A percentile compares a stretch with the other conserved stretches of the same genome.
Conservation (phyloP, 2,797 vertebrate species). For the Myotis daubentonii region DNA sequence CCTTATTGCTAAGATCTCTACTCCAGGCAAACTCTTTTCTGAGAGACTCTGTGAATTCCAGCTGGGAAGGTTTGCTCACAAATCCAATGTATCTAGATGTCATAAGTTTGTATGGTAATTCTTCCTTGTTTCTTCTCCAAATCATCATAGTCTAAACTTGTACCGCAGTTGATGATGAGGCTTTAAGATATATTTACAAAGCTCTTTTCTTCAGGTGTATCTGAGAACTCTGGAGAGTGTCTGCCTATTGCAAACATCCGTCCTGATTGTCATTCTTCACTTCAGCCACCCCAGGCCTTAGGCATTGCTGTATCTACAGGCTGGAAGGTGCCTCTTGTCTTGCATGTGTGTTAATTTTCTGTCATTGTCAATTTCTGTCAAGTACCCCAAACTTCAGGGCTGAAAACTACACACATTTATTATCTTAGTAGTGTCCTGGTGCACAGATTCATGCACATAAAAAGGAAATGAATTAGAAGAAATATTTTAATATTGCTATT, state of each 20-base stretch:
- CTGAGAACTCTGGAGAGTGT: not conserved
- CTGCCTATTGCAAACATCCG: not conserved
- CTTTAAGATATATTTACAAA: not conserved
- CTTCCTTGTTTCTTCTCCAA: not conserved
- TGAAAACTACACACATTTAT: not conserved
- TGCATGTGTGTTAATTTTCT: not conserved
- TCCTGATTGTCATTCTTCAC: not conserved
- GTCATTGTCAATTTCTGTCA: not conserved
- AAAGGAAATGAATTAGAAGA: too few relatives aligned
- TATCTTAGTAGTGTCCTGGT: not conserved
- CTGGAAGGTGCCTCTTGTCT: not conserved
- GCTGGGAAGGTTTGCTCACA: not conserved
- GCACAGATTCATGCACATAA: too few relatives aligned
- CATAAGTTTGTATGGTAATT: not conserved
- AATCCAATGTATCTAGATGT: not conserved
- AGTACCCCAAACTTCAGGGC: not conserved
- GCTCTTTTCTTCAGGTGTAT: not conserved
- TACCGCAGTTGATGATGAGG: not conserved
- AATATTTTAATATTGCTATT: too few relatives aligned
- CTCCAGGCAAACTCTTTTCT: not conserved
- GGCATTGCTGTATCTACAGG: too few relatives aligned
- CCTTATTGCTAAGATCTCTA: not conserved
- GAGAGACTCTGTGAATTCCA: slow-evolving; percentile 15
- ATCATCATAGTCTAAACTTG: not conserved
- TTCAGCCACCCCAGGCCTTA: not conserved